Evolutionary conservation across 2,113 vertebrate species (phyloP).

Genomic region (Rostratula benghalensis): DNA sequence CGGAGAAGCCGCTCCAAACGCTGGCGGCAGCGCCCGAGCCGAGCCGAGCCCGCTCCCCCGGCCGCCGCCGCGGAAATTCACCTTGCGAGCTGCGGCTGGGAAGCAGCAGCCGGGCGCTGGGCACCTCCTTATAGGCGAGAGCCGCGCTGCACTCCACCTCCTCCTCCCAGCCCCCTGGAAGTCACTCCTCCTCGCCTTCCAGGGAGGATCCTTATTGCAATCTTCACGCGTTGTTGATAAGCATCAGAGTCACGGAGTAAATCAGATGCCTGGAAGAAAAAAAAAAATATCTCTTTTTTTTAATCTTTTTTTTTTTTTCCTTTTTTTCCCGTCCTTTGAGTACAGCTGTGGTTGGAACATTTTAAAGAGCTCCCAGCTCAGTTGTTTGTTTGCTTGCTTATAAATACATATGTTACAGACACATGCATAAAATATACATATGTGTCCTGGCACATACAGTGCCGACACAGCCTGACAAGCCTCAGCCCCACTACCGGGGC

Average conservation of each 20-base stretch:
- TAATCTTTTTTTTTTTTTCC: no score
- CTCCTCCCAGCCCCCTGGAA: slow-evolving; percentile 66
- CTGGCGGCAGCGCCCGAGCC: background rate
- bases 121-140: slow-evolving; percentile 79
- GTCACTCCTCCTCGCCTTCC: slow-evolving; percentile 66
- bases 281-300: background rate
- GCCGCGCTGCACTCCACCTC: slow-evolving; percentile 65
- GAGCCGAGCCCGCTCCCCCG: background rate
- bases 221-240: slow-evolving; percentile 35
- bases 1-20: background rate
- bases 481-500: background rate
- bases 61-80: background rate
- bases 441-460: background rate
- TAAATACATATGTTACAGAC: background rate
- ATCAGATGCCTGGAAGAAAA: background rate
- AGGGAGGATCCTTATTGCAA: slow-evolving; percentile 63
- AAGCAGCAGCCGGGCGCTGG: slow-evolving; percentile 50
- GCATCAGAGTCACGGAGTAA: slow-evolving; percentile 35
- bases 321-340: background rate
- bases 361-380: background rate
- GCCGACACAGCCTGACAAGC: background rate
- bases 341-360: background rate
- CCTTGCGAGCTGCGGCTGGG: background rate
- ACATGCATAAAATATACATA: background rate
- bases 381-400: background rate